Base-by-base conservation (phyloP, 2,113 vertebrate species). In the Gadus chalcogrammus region DNA sequence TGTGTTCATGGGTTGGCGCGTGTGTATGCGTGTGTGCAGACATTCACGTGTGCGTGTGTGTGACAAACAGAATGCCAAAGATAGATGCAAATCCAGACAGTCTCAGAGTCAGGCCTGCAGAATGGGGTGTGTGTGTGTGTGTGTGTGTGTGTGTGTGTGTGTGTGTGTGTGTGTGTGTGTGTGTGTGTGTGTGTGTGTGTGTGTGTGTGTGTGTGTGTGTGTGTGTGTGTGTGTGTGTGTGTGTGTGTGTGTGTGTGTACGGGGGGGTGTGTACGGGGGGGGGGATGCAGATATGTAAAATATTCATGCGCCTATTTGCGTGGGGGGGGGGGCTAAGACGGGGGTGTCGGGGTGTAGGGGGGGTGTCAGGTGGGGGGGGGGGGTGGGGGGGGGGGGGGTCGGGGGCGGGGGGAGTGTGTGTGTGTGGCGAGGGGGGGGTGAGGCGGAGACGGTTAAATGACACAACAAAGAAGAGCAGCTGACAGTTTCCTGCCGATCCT, bases 401-500 rank as follows among this genome's bases (percentile, higher is more conserved):
- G 5, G 20, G 22, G 2, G 61, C 20, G 31, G 31, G 65, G 88
- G 88, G 90, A 90, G 84, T 92, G 93, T 85, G 90, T 90, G 89
- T 91, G 61, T 69, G 31, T 31, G 31, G 31, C 31, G 31, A 31
- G 31, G 61, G 80, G 74, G 61, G 61, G 83, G 91, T 86, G 68
- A 80, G 92, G 82, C 79, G 84, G 85, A 90, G 95, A 94, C 91
- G 90, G 90, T 95, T 88, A 97, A 98, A 94, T 96, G 97, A 97
- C 96, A 99, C 95, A 96, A 97, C 97, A 99, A 98, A 99, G 97
- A 94, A 88, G 91, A 91, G 93, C 92, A 93, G 92, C 94, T 98
- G 97, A 98, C 97, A 98, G 89, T 92, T 92, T 93, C 92, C 94
- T 96, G 95, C 96, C 94, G 86, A 97, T 92, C 87, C 91, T 93